These are phyloP conservation scores for Rhyacophila brunnea DNA, from an alignment of 1,140 invertebrate species.

Conservation along the genomic window DNA sequence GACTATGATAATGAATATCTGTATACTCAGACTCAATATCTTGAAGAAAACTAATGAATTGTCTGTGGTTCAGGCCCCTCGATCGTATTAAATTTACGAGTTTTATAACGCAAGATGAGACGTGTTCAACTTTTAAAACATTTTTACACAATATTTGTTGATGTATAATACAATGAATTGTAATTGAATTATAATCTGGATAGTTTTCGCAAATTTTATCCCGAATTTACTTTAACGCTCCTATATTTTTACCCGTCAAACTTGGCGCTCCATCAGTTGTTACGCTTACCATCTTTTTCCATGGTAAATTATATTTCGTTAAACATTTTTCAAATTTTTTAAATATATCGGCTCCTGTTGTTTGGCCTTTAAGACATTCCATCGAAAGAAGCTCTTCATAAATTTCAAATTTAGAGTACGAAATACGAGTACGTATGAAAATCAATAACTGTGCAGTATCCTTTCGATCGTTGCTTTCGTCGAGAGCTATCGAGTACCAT, in stretches of 20 bases:
- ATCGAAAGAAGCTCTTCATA: constrained; percentile 7
- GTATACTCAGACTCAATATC: no score
- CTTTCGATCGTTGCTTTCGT: background rate
- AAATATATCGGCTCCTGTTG: constrained; percentile 4
- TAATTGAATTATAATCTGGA: constrained; percentile 2
- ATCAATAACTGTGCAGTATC: constrained; percentile 8
- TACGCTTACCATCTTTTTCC: background rate
- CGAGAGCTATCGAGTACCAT: constrained; percentile 7
- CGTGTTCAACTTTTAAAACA: constrained; percentile 9
- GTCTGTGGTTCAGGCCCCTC: no score
- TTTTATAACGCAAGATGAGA: no score
- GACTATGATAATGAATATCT: no score
- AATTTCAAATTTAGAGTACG: constrained; percentile 15
- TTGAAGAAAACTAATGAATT: no score
- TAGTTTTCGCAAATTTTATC: constrained; percentile 1
- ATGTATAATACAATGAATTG: constrained; percentile 1
- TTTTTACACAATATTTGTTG: constrained; percentile 4
- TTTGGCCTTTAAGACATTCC: constrained; percentile 5
- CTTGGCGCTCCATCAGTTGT: background rate
- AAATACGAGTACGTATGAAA: background rate
- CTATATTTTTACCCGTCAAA: constrained; percentile 3
- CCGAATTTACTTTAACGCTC: constrained; percentile 3
- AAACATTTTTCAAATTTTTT: constrained; percentile 5
- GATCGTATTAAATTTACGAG: no score
- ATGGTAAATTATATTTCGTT: constrained; percentile 3